Conservation (phyloP, 2,888 invertebrate species). For the Heterodera filipjevi region DNA sequence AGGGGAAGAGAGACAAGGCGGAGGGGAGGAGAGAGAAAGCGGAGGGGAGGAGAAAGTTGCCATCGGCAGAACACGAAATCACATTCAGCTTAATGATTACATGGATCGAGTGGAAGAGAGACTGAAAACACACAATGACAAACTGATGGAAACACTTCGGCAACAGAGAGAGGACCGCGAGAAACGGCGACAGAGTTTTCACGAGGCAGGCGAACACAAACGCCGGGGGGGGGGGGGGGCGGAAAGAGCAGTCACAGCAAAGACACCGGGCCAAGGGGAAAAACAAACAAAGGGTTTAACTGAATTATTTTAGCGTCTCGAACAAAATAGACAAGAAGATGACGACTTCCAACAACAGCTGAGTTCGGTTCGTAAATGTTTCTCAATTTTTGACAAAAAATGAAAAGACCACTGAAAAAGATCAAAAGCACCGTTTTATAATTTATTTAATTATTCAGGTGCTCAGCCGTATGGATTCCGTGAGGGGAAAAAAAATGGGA, state of each 20-base stretch:
- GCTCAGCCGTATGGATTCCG: neutral
- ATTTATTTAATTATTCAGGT: neutral
- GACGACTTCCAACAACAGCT: slow-evolving; percentile 62
- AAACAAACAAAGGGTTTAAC: neutral
- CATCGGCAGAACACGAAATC: neutral
- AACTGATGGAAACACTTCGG: slow-evolving; percentile 57
- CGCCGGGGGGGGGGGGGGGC: neutral
- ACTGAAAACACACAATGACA: slow-evolving; percentile 55
- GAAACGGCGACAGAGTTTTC: slow-evolving; percentile 61
- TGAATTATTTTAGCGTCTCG: slow-evolving; percentile 45
- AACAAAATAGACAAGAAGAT: slow-evolving; percentile 55
- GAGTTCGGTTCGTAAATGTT: slow-evolving; percentile 12
- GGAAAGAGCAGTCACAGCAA: no score
- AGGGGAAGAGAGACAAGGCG: no score
- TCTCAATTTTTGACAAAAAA: neutral
- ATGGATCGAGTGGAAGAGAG: slow-evolving; percentile 59
- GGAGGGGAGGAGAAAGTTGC: neutral
- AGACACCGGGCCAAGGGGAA: no score
- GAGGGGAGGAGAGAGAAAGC: no score
- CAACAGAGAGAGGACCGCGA: slow-evolving; percentile 62
- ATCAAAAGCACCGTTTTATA: no score
- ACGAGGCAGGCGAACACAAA: slow-evolving; percentile 45
- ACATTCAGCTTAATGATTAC: slow-evolving; percentile 57
- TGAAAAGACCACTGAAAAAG: no score
- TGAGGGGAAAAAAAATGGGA: slow-evolving; percentile 3